A percentile compares a stretch with the other conserved stretches of the same genome.
Evolutionary conservation across 2,797 vertebrate species (phyloP).

Genomic region (Ctenochaetus hawaiiensis): DNA sequence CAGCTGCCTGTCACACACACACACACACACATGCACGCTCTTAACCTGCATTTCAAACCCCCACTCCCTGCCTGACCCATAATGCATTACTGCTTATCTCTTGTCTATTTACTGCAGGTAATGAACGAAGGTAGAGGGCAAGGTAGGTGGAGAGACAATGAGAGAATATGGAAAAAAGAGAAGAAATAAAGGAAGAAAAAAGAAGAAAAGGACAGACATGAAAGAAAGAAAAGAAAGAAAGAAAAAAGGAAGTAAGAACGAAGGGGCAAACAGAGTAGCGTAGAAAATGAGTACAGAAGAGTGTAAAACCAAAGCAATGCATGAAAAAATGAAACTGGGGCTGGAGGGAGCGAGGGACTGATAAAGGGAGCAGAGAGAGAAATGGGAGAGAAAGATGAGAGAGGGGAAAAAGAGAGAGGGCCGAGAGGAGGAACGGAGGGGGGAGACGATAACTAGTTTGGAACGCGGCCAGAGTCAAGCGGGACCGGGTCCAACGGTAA

Average conservation of each 20-base stretch:
- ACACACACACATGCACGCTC: background rate
- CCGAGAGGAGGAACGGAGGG: conserved; percentile 60
- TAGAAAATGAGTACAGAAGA: conserved; percentile 22
- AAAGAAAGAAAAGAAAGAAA: background rate
- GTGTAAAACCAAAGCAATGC: conserved; percentile 46
- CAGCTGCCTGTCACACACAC: conserved; percentile 23
- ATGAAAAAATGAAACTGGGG: conserved; percentile 56
- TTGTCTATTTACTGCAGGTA: conserved; percentile 47
- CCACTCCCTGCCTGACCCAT: conserved; percentile 50
- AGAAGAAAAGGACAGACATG: background rate
- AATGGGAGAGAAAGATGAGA: conserved; percentile 46
- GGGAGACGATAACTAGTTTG: conserved; percentile 79
- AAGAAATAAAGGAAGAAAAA: conserved; percentile 5
- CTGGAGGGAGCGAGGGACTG: conserved; percentile 50
- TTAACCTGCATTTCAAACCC: conserved; percentile 38
- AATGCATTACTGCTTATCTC: conserved; percentile 65
- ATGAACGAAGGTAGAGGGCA: conserved; percentile 37
- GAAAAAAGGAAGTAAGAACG: background rate
- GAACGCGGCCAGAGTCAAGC: conserved; percentile 71
- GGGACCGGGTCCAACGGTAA: conserved; percentile 74
- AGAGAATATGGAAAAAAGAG: conserved; percentile 19
- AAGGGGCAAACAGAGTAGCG: conserved; percentile 18
- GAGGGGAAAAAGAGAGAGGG: conserved; percentile 38
- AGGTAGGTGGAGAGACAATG: conserved; percentile 1
- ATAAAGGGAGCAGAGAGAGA: conserved; percentile 59